Conservation (phyloP, 1,140 invertebrate species). For the Trialeurodes vaporariorum region DNA sequence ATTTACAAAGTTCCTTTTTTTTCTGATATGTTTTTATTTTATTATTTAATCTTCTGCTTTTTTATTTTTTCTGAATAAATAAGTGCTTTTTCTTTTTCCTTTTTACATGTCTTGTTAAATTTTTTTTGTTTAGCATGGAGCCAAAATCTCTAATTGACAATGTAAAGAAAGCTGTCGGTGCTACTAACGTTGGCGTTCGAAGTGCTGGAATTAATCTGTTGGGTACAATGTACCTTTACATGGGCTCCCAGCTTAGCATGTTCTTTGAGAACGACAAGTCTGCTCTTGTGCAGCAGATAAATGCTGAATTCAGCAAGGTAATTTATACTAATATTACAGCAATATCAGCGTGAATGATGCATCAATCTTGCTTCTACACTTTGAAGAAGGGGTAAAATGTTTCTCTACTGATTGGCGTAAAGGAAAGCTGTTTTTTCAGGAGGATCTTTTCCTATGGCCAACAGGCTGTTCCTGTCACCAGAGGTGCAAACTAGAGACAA, state of each 20-base stretch:
- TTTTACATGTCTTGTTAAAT: too few relatives aligned
- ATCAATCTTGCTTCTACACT: background rate
- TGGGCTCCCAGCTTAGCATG: constrained; percentile 58
- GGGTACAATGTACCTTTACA: constrained; percentile 65
- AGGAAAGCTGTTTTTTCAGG: too few relatives aligned
- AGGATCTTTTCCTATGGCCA: too few relatives aligned
- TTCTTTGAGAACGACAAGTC: constrained; percentile 83
- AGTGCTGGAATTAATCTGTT: constrained; percentile 54
- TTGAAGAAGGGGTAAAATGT: background rate
- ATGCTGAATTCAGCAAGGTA: constrained; percentile 74
- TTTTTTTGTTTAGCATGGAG: constrained; percentile 45
- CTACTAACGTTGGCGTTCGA: constrained; percentile 72
- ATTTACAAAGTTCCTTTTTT: too few relatives aligned
- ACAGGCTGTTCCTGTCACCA: too few relatives aligned
- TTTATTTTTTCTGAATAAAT: too few relatives aligned
- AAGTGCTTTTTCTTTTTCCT: too few relatives aligned
- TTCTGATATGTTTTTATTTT: too few relatives aligned
- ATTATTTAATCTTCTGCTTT: too few relatives aligned
- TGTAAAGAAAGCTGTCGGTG: constrained; percentile 68
- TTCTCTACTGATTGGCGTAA: constrained; percentile 16
- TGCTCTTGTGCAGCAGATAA: constrained; percentile 70
- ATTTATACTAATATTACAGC: constrained; percentile 22
- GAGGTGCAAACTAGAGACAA: too few relatives aligned
- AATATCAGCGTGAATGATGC: too few relatives aligned
- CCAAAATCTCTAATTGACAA: constrained; percentile 66